A percentile compares a stretch with the other conserved stretches of the same genome.
Evolutionary conservation across 2,113 vertebrate genomes (phyloP).

Genomic region (Proteles cristata): DNA sequence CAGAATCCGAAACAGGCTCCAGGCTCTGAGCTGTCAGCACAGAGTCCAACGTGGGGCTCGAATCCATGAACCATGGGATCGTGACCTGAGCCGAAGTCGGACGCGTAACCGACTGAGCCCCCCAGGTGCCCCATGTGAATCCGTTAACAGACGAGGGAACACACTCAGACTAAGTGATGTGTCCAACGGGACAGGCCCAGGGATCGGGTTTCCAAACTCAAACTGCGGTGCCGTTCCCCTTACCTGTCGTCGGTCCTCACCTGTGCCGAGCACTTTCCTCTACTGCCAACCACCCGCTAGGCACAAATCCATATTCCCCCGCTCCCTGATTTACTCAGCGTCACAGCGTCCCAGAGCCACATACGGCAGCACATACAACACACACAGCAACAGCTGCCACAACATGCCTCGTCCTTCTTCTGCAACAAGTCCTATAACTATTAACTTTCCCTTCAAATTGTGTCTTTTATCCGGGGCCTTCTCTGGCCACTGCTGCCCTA

Average conservation of each 20-base stretch:
- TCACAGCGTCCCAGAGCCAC: background rate
- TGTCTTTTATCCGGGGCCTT: background rate
- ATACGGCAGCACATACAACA: background rate
- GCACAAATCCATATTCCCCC: background rate
- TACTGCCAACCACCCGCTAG: background rate
- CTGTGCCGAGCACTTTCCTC: background rate
- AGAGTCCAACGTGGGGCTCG: too few relatives aligned
- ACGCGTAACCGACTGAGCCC: too few relatives aligned
- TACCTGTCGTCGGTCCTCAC: too few relatives aligned
- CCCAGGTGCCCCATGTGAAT: too few relatives aligned
- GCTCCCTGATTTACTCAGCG: background rate
- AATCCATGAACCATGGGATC: too few relatives aligned
- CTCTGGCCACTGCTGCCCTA: background rate
- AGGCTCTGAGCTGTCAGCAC: too few relatives aligned
- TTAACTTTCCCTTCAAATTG: background rate
- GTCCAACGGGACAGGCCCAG: background rate
- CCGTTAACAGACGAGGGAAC: background rate
- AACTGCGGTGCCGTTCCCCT: background rate
- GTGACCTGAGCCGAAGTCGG: too few relatives aligned
- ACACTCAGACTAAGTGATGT: background rate
- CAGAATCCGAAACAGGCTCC: too few relatives aligned
- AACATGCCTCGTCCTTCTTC: background rate
- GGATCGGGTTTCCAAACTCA: background rate
- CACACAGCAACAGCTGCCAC: too few relatives aligned
- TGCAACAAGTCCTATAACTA: background rate